phyloP scores from a whole-genome alignment of 2,888 invertebrate species.

The Dusona sp. region DNA sequence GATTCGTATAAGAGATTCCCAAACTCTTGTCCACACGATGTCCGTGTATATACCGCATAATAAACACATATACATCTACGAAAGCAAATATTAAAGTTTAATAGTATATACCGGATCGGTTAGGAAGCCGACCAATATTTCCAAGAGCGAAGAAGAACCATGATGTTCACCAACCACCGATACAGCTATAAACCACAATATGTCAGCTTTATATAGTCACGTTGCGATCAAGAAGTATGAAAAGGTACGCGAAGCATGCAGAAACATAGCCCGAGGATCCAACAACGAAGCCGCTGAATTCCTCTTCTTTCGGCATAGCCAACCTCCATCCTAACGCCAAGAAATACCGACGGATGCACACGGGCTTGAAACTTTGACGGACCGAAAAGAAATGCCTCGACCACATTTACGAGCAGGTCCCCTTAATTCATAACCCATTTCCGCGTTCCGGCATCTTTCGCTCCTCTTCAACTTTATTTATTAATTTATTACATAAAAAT shows the following conservation, averaged over 20 bases:
- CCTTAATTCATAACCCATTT: background rate
- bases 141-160: conserved; percentile 13
- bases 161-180: conserved; percentile 30
- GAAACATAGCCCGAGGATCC: conserved; percentile 58
- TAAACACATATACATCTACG: background rate
- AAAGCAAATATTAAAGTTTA: conserved; percentile 9
- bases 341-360: conserved; percentile 50
- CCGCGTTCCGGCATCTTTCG: too few relatives aligned
- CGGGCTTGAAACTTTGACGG: conserved; percentile 52
- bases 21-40: conserved; percentile 9
- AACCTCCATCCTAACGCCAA: conserved; percentile 13
- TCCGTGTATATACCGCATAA: background rate
- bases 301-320: conserved; percentile 53
- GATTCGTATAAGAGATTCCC: conserved; percentile 8
- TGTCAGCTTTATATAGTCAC: background rate
- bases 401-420: conserved; percentile 2
- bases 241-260: conserved; percentile 63
- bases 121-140: conserved; percentile 3
- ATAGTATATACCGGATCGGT: conserved; percentile 20
- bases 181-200: conserved; percentile 11
- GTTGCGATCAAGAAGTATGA: conserved; percentile 52
- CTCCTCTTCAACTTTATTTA: background rate
- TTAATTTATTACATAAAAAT: background rate
- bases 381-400: conserved; percentile 11
- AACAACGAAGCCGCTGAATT: conserved; percentile 49